Conservation (phyloP, 2,113 vertebrate species). For the Carassius gibelio region DNA sequence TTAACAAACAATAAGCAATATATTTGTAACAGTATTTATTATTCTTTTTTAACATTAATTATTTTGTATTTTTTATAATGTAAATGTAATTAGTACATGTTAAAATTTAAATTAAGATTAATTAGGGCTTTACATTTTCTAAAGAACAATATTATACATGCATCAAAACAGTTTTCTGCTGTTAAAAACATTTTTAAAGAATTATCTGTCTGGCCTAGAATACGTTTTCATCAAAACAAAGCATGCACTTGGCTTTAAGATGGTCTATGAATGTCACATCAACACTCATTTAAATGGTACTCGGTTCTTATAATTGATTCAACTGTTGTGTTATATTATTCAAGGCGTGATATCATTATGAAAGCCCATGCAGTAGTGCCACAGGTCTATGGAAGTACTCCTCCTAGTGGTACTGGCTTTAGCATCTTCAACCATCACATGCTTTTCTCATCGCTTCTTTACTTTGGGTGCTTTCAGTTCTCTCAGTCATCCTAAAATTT, state of each 20-base stretch:
- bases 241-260: slow-evolving; percentile 1
- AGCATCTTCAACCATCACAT: background rate
- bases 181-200: background rate
- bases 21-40: background rate
- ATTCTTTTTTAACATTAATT: background rate
- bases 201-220: background rate
- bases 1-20: background rate
- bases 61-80: no score
- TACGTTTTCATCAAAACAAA: background rate
- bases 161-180: background rate
- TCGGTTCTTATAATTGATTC: no score
- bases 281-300: background rate
- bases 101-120: no score
- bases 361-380: background rate
- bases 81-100: no score
- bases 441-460: background rate
- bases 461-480: background rate
- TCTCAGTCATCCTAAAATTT: background rate
- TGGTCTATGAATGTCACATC: background rate
- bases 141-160: no score
- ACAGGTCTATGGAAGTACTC: slow-evolving; percentile 64
- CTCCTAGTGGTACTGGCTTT: slow-evolving; percentile 63
- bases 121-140: no score
- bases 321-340: background rate
- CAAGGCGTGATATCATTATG: background rate